A percentile compares a stretch with the other conserved stretches of the same genome.
These are phyloP conservation scores for Oegoconia quadripuncta DNA, from an alignment of 2,888 invertebrate species.

Conservation along the genomic window DNA sequence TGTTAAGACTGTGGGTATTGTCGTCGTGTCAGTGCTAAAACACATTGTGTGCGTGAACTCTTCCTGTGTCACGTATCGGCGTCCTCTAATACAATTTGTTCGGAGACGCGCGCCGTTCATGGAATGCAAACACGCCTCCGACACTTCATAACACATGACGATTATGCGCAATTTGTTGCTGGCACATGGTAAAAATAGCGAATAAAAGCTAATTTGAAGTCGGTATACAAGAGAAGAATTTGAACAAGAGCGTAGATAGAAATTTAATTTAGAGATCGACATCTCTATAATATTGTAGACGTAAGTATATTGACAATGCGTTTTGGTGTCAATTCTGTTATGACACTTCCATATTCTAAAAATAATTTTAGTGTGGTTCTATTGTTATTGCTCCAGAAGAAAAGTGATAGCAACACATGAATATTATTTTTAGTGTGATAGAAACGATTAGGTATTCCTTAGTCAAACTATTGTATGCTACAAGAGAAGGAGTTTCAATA, in stretches of 20 bases:
- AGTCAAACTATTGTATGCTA: too few relatives aligned
- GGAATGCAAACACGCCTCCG: conserved; percentile 57
- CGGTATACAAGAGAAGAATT: neutral
- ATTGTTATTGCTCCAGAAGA: too few relatives aligned
- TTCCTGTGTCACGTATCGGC: conserved; percentile 63
- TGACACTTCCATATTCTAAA: too few relatives aligned
- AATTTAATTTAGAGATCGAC: too few relatives aligned
- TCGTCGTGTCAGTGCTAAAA: conserved; percentile 28
- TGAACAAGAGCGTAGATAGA: too few relatives aligned
- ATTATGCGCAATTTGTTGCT: conserved; percentile 54
- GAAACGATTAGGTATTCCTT: too few relatives aligned
- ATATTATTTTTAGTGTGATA: too few relatives aligned
- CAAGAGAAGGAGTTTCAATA: too few relatives aligned
- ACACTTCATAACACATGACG: conserved; percentile 61
- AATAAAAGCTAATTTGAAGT: conserved; percentile 18
- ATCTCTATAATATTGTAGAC: too few relatives aligned
- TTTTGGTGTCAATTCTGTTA: too few relatives aligned
- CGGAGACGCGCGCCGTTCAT: conserved; percentile 52
- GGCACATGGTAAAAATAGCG: conserved; percentile 34
- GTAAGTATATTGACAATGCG: neutral
- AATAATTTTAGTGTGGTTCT: too few relatives aligned
- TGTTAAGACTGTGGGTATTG: conserved; percentile 40
- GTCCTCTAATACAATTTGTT: conserved; percentile 73
- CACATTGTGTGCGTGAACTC: conserved; percentile 7
- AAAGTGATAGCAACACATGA: too few relatives aligned